A percentile compares a stretch with the other conserved stretches of the same genome.
Evolutionary conservation across 2,797 vertebrate genomes (phyloP).

Genomic region (Poecilia picta): DNA sequence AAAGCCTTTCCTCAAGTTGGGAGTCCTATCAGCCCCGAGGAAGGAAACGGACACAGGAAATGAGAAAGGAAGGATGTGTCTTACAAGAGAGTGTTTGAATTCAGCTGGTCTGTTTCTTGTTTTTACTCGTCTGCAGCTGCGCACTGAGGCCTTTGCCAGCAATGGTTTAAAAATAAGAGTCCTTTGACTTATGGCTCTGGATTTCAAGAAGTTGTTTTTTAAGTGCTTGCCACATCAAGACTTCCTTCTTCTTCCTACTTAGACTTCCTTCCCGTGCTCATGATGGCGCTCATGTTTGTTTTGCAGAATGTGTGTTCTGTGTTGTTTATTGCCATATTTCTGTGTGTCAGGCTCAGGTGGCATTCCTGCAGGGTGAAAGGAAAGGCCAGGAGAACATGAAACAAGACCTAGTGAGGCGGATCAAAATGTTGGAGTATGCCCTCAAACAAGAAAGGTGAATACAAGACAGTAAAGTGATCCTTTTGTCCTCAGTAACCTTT

Average conservation of each 20-base stretch:
- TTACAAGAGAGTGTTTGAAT: slow-evolving; percentile 56
- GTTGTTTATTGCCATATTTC: slow-evolving; percentile 22
- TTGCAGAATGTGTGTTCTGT: slow-evolving; percentile 7
- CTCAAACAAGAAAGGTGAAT: slow-evolving; percentile 85
- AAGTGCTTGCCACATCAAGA: slow-evolving; percentile 35
- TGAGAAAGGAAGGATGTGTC: slow-evolving; percentile 67
- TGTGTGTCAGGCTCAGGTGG: slow-evolving; percentile 81
- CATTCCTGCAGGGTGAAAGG: slow-evolving; percentile 85
- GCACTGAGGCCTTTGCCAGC: slow-evolving; percentile 52
- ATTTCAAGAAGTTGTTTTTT: slow-evolving; percentile 48
- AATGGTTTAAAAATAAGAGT: slow-evolving; percentile 71
- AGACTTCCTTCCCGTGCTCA: neutral
- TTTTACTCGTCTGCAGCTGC: slow-evolving; percentile 61
- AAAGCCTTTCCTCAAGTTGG: slow-evolving; percentile 50
- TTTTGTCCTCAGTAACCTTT: slow-evolving; percentile 16
- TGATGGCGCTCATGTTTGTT: neutral
- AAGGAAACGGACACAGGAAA: slow-evolving; percentile 62
- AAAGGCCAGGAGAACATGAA: slow-evolving; percentile 90
- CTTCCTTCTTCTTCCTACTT: slow-evolving; percentile 9
- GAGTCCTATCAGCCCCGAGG: slow-evolving; percentile 43
- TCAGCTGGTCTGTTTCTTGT: slow-evolving; percentile 42
- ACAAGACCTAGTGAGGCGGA: slow-evolving; percentile 86
- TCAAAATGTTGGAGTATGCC: slow-evolving; percentile 86
- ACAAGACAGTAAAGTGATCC: slow-evolving; percentile 2
- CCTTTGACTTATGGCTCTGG: slow-evolving; percentile 64